phyloP scores from a whole-genome alignment of 1,140 invertebrate species.

The Trichomalopsis sarcophagae region DNA sequence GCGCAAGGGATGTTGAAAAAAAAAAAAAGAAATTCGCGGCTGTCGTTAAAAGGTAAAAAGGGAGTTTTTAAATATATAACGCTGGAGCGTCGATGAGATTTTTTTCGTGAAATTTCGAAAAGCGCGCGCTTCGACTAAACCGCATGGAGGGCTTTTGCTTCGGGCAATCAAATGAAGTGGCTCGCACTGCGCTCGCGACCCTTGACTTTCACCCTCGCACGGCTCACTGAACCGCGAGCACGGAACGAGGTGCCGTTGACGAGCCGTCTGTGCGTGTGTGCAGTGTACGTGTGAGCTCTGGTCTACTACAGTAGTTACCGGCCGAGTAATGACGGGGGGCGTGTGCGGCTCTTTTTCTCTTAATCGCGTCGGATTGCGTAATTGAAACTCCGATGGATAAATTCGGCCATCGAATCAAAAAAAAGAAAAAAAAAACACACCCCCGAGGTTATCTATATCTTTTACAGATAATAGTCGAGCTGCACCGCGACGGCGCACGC shows the following conservation, averaged over 20 bases:
- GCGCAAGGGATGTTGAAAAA: not conserved
- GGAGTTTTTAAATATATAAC: not conserved
- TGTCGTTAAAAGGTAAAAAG: not conserved
- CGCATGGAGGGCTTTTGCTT: slow-evolving; percentile 52
- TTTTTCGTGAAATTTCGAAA: not conserved
- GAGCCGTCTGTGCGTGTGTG: not conserved
- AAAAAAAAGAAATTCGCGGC: not conserved
- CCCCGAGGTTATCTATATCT: no score
- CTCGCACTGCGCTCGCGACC: not conserved
- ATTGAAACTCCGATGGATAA: not conserved
- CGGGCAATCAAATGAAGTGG: slow-evolving; percentile 60
- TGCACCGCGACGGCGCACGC: no score
- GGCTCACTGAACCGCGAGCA: not conserved
- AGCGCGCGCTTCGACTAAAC: not conserved
- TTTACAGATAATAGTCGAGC: no score
- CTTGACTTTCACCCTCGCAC: not conserved
- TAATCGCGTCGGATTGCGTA: not conserved
- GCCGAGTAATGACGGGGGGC: no score
- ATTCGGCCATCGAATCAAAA: not conserved
- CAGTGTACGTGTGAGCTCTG: not conserved
- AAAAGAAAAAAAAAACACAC: no score
- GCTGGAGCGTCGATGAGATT: not conserved
- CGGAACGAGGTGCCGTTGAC: not conserved
- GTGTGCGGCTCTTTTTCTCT: not conserved
- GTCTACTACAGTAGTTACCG: not conserved